Evolutionary conservation across 2,888 invertebrate species (phyloP), one percentile per base, ranked within the genome.

Genomic region (Isoperla grammatica): DNA sequence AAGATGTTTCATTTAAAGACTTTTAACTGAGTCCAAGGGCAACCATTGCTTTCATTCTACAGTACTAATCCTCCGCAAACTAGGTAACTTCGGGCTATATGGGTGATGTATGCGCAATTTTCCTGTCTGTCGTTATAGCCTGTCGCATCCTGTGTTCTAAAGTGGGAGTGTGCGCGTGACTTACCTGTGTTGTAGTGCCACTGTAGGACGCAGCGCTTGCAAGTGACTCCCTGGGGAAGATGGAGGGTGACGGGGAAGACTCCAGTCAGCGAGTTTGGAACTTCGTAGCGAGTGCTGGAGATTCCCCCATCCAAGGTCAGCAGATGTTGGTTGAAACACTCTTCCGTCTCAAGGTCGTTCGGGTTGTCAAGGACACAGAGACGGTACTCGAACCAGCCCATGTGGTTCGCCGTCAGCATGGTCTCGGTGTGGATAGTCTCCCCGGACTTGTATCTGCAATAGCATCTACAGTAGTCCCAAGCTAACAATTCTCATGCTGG

Each of bases 121-220:
- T n/a, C n/a, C n/a, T n/a, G n/a, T n/a, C n/a, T n/a, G n/a, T n/a
- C n/a, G n/a, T n/a, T n/a, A n/a, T n/a, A n/a, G n/a, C n/a, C n/a
- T n/a, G n/a, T n/a, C n/a, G n/a, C n/a, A n/a, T n/a, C n/a, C n/a
- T n/a, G n/a, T n/a, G n/a, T n/a, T n/a, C n/a, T n/a, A n/a, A n/a
- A n/a, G n/a, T n/a, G n/a, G n/a, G n/a, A n/a, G n/a, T n/a, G n/a
- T n/a, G n/a, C n/a, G n/a, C n/a, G n/a, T n/a, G n/a, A 4, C 5
- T 29, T 67, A 71, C 78, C 81, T 15, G 75, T 72, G 1, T 68
- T 68, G 64, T 80, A 82, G 37, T 76, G 76, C 82, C 82, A 82
- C 59, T 80, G 76, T 1, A 83, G 67, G 0, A 80, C 78, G 66
- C 82, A 81, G 45, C 78, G 78, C 0, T 75, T 64, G 67, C 81